Evolutionary conservation across 2,797 vertebrate genomes (phyloP), one percentile per base, ranked within the genome.

Genomic region (Sebastes iracundus): DNA sequence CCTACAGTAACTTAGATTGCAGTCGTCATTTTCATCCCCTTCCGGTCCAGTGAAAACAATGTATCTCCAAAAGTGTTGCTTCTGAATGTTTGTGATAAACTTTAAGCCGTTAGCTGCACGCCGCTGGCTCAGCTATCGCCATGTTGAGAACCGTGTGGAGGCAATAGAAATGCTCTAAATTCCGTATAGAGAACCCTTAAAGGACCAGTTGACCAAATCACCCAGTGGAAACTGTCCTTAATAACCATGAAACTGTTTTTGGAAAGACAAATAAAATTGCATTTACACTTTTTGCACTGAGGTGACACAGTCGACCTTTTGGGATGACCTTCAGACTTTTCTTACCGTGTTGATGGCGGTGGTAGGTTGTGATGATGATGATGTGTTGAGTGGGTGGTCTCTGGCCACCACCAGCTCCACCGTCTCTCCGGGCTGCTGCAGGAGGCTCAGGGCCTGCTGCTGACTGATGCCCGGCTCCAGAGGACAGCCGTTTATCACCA

Each of bases 321-420:
- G 22, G 42, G 25, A n/a, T 12, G 16, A 23, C 12, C 4, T 2
- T 16, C 12, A 35, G 20, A 13, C 20, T 13, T 7, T 56, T 65
- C 96, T 94, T 91, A 98, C 97, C 74, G 84, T 93, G 88, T 90
- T 92, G 79, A 92, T 79, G 77, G 81, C 30, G 10, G 83, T 74
- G 72, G 83, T 73, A 2, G 20, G 88, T 66, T 66, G 88, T 22
- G 69, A 13, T 58, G 56, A 13, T 58, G 56, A 6, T 1, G 65
- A 4, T 2, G 74, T 2, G 0, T 16, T 61, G 1, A 27, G 38
- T 0, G 80, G 71, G 1, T 77, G 87, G 25, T 96, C 96, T 86
- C 96, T 94, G 79, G 98, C 98, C 87, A 99, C 96, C 85, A 98
- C 94, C 80, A 99, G 94, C 85, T 94, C 95, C 89, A 99, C 94